Conservation (phyloP, 64 coral and sea anemone species). For the Porites lutea region DNA sequence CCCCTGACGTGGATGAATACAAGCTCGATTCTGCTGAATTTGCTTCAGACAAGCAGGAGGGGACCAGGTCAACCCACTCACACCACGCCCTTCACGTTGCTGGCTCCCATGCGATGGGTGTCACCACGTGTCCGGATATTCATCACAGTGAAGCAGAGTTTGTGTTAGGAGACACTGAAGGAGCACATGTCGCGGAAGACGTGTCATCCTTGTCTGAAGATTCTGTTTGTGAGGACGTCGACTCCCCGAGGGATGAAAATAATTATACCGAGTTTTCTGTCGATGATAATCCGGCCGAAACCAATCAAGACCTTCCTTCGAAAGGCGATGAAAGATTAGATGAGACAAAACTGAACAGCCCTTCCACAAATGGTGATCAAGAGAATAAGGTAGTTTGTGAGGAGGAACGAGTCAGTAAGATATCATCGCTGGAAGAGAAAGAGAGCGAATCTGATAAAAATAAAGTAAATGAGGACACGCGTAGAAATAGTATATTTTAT, state of each 20-base stretch:
- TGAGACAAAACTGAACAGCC: neutral
- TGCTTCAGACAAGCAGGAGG: slow-evolving; percentile 70
- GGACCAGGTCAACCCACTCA: slow-evolving; percentile 67
- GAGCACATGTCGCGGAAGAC: neutral
- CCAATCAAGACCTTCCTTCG: neutral
- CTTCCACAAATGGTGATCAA: neutral
- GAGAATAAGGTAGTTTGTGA: neutral
- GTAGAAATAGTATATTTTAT: slow-evolving; percentile 1
- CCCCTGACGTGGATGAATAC: slow-evolving; percentile 80
- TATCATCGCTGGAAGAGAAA: neutral
- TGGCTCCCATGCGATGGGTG: slow-evolving; percentile 40
- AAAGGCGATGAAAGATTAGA: neutral
- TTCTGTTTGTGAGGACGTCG: slow-evolving; percentile 10
- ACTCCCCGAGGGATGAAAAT: neutral
- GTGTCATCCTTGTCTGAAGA: slow-evolving; percentile 44
- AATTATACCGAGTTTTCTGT: slow-evolving; percentile 14
- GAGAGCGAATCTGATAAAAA: slow-evolving; percentile 9
- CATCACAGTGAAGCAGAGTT: slow-evolving; percentile 47
- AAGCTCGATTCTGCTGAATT: slow-evolving; percentile 80
- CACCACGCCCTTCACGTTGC: slow-evolving; percentile 79
- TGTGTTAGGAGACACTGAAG: slow-evolving; percentile 44
- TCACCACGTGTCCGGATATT: slow-evolving; percentile 39
- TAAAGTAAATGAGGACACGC: neutral
- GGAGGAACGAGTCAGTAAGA: neutral
- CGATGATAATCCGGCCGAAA: neutral